Evolutionary conservation across 2,888 invertebrate genomes (phyloP).

Genomic region (Leptopterna dolabrata): DNA sequence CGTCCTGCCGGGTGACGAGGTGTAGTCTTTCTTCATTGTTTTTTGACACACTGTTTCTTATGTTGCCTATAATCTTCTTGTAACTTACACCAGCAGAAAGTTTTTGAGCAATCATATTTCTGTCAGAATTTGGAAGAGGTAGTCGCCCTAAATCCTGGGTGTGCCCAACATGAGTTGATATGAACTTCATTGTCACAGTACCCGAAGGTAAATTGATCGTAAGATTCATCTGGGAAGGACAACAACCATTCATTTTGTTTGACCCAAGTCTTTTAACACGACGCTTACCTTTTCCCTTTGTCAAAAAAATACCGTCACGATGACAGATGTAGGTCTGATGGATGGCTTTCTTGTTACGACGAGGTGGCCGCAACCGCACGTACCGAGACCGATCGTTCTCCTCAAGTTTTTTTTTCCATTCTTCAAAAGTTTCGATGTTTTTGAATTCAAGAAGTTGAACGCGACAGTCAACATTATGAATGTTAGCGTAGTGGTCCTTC

Average conservation of each 20-base stretch:
- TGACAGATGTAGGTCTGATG: background rate
- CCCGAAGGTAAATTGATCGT: background rate
- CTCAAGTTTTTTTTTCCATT: conserved; percentile 13
- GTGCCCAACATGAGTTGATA: conserved; percentile 19
- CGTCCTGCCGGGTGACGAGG: conserved; percentile 21
- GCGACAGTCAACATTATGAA: background rate
- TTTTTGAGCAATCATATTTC: conserved; percentile 17
- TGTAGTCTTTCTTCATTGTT: background rate
- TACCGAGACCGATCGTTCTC: background rate
- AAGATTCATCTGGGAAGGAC: conserved; percentile 3
- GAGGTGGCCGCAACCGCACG: background rate
- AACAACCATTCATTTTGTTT: too few species aligned
- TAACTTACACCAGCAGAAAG: background rate
- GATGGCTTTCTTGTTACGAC: background rate
- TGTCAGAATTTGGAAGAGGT: background rate
- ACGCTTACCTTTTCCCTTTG: background rate
- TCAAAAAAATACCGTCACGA: background rate
- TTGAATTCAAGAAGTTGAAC: background rate
- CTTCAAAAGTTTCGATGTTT: background rate
- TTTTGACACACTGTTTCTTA: background rate
- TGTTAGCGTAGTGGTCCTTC: background rate
- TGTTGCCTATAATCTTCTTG: background rate
- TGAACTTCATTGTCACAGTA: background rate
- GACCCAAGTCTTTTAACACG: background rate
- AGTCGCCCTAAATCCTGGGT: background rate